Percentiles rank a stretch among this genome's conserved stretches.
Conservation (phyloP, 2,888 invertebrate genomes). For the Anthrax anthrax region DNA sequence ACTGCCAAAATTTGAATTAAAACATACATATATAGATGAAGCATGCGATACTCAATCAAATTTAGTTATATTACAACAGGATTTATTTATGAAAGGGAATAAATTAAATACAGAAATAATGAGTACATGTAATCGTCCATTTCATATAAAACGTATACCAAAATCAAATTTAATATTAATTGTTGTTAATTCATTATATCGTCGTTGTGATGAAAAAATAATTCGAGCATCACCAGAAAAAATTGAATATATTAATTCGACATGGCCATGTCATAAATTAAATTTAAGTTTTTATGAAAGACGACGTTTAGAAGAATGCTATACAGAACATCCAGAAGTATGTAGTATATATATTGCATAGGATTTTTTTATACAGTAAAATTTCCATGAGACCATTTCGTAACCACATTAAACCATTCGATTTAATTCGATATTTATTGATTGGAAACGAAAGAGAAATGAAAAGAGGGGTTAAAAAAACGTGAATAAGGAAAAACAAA, state of each 20-base stretch:
- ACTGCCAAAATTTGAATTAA: conserved; percentile 21
- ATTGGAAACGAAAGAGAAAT: no score
- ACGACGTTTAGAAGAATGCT: conserved; percentile 58
- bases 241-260: conserved; percentile 36
- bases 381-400: no score
- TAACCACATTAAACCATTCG: no score
- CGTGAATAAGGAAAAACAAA: not conserved
- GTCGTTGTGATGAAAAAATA: conserved; percentile 34
- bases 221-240: conserved; percentile 38
- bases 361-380: no score
- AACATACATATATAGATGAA: conserved; percentile 31
- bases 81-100: conserved; percentile 33
- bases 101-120: conserved; percentile 30
- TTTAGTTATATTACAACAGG: conserved; percentile 52
- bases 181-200: conserved; percentile 45
- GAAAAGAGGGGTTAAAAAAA: no score
- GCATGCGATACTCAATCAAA: conserved; percentile 60
- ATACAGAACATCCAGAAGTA: conserved; percentile 58
- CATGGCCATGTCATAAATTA: conserved; percentile 62
- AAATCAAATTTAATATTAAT: conserved; percentile 66
- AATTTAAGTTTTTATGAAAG: conserved; percentile 52
- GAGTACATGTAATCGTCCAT: conserved; percentile 41
- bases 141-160: conserved; percentile 56
- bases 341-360: conserved; percentile 15
- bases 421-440: no score